phyloP scores from a whole-genome alignment of 2,888 invertebrate genomes.

The Lordiphosa andalusiaca region DNA sequence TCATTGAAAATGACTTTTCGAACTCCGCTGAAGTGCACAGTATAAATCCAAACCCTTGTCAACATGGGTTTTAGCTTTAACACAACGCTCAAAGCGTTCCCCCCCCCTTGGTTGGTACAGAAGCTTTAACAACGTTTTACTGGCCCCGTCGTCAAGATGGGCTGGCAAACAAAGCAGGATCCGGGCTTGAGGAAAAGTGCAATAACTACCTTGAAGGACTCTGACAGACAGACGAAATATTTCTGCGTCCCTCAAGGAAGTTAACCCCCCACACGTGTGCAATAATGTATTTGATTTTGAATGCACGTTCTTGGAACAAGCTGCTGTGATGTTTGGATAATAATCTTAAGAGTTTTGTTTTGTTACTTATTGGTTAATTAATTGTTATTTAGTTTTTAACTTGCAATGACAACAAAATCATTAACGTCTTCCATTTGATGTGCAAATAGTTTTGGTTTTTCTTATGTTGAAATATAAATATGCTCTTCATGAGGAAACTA shows the following conservation, averaged over 20 bases:
- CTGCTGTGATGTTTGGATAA: constrained; percentile 23
- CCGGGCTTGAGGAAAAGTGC: constrained; percentile 41
- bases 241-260: constrained; percentile 20
- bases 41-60: not conserved
- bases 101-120: constrained; percentile 31
- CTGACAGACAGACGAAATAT: constrained; percentile 13
- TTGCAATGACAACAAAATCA: constrained; percentile 33
- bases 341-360: not conserved
- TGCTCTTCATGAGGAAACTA: constrained; percentile 20
- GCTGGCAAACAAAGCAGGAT: constrained; percentile 29
- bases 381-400: constrained; percentile 15
- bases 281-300: constrained; percentile 24
- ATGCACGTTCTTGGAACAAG: constrained; percentile 24
- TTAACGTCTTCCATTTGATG: constrained; percentile 41
- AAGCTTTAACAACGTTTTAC: constrained; percentile 37
- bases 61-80: constrained; percentile 27
- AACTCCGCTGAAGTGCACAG: constrained; percentile 1
- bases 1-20: constrained; percentile 14
- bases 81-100: constrained; percentile 30
- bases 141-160: constrained; percentile 3
- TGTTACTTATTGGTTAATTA: no score
- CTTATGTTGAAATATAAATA: constrained; percentile 24
- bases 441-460: constrained; percentile 27
- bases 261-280: constrained; percentile 29
- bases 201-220: constrained; percentile 28